A percentile compares a stretch with the other conserved stretches of the same genome.
These are phyloP conservation scores for Epinotia brunnichana DNA, from an alignment of 2,888 invertebrate species.

Conservation along the genomic window DNA sequence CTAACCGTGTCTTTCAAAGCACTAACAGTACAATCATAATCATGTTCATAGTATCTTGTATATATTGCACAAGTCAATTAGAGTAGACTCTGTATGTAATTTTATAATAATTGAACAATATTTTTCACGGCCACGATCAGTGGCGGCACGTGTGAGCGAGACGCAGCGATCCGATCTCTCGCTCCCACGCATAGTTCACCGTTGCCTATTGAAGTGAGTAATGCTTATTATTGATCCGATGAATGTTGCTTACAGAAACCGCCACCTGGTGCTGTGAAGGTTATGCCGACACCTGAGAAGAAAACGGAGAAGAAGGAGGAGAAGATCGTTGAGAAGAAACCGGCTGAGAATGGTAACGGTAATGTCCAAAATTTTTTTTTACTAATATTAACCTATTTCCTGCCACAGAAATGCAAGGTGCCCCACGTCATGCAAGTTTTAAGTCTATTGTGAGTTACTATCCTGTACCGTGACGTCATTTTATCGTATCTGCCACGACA, in stretches of 20 bases:
- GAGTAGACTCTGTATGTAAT: constrained; percentile 7
- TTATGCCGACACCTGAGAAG: constrained; percentile 88
- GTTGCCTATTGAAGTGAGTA: background rate
- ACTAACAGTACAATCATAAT: constrained; percentile 19
- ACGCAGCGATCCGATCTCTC: no score
- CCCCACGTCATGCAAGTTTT: no score
- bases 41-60: constrained; percentile 42
- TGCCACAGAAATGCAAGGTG: no score
- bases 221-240: constrained; percentile 11
- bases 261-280: constrained; percentile 90
- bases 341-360: constrained; percentile 74
- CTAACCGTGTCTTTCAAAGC: background rate
- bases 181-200: no score
- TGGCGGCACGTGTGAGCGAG: no score
- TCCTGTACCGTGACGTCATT: no score
- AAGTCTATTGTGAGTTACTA: no score
- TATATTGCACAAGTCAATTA: constrained; percentile 37
- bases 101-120: background rate
- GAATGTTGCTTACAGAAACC: constrained; percentile 86
- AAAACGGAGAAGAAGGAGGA: constrained; percentile 75
- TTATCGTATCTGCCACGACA: no score
- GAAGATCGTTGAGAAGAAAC: constrained; percentile 66
- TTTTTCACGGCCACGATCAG: no score
- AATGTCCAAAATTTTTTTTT: background rate
- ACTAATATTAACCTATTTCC: no score